Conservation (phyloP, 2,113 vertebrate species). For the Tachycineta bicolor region DNA sequence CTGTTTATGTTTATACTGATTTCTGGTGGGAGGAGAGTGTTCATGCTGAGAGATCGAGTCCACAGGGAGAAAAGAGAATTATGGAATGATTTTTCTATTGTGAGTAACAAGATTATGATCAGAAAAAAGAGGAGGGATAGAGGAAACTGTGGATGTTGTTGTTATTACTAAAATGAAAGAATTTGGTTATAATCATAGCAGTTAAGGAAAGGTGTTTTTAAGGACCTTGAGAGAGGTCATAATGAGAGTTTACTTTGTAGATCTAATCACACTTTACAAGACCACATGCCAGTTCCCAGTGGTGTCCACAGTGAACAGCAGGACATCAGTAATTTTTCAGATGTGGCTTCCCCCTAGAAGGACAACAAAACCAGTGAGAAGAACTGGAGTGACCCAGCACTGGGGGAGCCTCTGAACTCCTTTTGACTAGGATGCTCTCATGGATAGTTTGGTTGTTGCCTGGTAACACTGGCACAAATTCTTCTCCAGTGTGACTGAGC, state of each 20-base stretch:
- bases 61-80: not conserved
- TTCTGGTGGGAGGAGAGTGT: not conserved
- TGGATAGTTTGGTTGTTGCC: not conserved
- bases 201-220: slow-evolving; percentile 37
- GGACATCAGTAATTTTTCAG: slow-evolving; percentile 13
- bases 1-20: not conserved
- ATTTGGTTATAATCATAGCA: not conserved
- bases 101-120: not conserved
- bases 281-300: not conserved
- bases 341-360: not conserved
- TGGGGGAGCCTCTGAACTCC: not conserved
- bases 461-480: not conserved
- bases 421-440: not conserved
- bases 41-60: not conserved
- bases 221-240: slow-evolving; percentile 33
- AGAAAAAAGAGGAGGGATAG: not conserved
- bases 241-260: slow-evolving; percentile 19
- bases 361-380: not conserved
- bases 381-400: not conserved
- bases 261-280: slow-evolving; percentile 43
- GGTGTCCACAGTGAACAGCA: slow-evolving; percentile 1
- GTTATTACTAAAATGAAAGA: slow-evolving; percentile 16
- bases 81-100: not conserved
- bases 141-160: not conserved
- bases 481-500: not conserved